Evolutionary conservation across 2,113 vertebrate species (phyloP), one percentile per base, ranked within the genome.

Genomic region (Corydoras maculifer): DNA sequence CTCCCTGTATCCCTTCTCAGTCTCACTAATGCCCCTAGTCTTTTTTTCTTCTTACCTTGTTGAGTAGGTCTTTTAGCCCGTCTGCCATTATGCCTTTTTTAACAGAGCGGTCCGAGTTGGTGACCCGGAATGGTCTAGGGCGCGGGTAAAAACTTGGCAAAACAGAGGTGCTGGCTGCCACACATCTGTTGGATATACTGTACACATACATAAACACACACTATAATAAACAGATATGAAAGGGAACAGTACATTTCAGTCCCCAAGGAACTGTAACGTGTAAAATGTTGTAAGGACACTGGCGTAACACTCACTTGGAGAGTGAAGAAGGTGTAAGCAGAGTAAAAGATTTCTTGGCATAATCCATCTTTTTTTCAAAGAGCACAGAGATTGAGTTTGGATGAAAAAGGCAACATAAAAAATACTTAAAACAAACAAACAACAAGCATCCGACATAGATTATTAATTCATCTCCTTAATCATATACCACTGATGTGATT

Each of bases 51-150:
- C 43, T 53, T 70, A 96, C 96, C 92, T 99, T 96, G 80, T 61
- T 68, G 5, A 88, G 78, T 64, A 97, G 89, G 70, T 94, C 93
- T 0, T 71, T 55, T 0, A 98, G 85, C 8, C 83, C 79, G 0
- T 84, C 82, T 0, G 93, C 94, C 83, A 85, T 83, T 62, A 94
- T 13, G 2, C 92, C 93, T 75, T 93, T 94, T 61, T 91, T 87
- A 65, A 89, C 1, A 8, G 88, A 92, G 55, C 92, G 92, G 62
- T 95, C 91, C 0, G 85, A 86, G 5, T 87, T 93, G 60, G 88
- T 90, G 30, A 98, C 87, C 0, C 92, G 89, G 65, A 81, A 99
- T 68, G 93, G 93, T 54, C 86, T 91, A 1, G 85, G 80, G 0
- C 75, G 62, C 11, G 62, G 70, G 65, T 50, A 64, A 54, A 74